Evolutionary conservation across 2,888 invertebrate species (phyloP), one percentile per base, ranked within the genome.

Genomic region (Andrena hattorfiana): DNA sequence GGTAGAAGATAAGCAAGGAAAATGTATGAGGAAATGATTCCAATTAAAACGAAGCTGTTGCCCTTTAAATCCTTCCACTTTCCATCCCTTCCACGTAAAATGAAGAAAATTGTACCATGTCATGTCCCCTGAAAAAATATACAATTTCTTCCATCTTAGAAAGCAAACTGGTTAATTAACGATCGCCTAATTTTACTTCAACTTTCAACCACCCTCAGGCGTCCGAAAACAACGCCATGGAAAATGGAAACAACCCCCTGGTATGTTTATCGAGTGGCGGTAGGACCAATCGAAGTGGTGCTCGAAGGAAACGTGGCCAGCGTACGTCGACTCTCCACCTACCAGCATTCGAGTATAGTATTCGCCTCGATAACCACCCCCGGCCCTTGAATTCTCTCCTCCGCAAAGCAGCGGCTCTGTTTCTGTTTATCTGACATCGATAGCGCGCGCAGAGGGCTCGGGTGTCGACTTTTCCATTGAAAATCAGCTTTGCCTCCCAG

Each of bases 351-450:
- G 42, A 48, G n/a, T 16, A 60, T 56, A 73, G 69, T 20, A 77
- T 77, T 80, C 77, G 74, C 71, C 84, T 76, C 73, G 78, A 81
- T 72, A 74, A 77, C 81, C 77, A 56, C 23, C 72, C 54, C 32
- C 54, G 32, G 32, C 20, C 20, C 62, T 32, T 35, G 32, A 32
- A 35, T 7, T 16, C 16, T n/a, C 60, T 30, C n/a, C 23, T 10
- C 64, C 20, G 42, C 69, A 71, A 75, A 77, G 68, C 78, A 64
- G 63, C 85, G 10, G 60, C 73, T 76, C 59, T 80, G 78, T 80
- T 85, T 83, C 81, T 83, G 86, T 89, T 89, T 86, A 89, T 80
- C 81, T 74, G 69, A 81, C 78, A 81, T 81, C 84, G 81, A 81
- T 83, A 83, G 83, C 76, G 72, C 28, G 56, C 62, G 28, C 49